Evolutionary conservation across 1,140 invertebrate species (phyloP).

Genomic region (Homalodisca vitripennis): DNA sequence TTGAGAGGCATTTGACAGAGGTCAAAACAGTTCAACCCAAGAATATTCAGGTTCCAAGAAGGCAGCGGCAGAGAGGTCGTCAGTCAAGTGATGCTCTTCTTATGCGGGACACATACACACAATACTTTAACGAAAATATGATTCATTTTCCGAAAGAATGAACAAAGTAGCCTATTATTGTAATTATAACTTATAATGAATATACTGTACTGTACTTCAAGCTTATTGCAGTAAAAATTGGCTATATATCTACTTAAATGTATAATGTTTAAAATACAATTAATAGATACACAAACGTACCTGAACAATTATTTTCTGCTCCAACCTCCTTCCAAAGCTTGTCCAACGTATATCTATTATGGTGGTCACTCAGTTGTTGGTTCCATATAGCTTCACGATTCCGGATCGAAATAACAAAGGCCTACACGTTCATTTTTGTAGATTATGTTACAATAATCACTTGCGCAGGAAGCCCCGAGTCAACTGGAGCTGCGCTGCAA

Average conservation of each 20-base stretch:
- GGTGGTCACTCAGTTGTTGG: not conserved
- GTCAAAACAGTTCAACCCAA: slow-evolving; percentile 11
- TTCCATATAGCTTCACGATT: not conserved
- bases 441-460: not conserved
- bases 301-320: not conserved
- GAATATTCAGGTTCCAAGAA: slow-evolving; percentile 13
- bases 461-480: not conserved
- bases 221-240: not conserved
- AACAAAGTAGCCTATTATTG: slow-evolving; percentile 16
- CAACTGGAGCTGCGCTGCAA: not conserved
- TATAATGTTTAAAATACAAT: not conserved
- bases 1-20: slow-evolving; percentile 27
- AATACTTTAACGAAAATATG: not conserved
- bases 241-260: not conserved
- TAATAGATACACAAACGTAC: not conserved
- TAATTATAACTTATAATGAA: slow-evolving; percentile 1
- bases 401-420: not conserved
- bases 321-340: not conserved
- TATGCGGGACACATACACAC: slow-evolving; percentile 10
- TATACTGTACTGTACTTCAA: not conserved
- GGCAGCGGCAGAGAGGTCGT: slow-evolving; percentile 1
- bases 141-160: slow-evolving; percentile 4
- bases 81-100: slow-evolving; percentile 13
- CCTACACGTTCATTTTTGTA: not conserved
- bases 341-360: not conserved